Evolutionary conservation across 2,113 vertebrate genomes (phyloP), one percentile per base, ranked within the genome.

Genomic region (Elephantulus edwardii): DNA sequence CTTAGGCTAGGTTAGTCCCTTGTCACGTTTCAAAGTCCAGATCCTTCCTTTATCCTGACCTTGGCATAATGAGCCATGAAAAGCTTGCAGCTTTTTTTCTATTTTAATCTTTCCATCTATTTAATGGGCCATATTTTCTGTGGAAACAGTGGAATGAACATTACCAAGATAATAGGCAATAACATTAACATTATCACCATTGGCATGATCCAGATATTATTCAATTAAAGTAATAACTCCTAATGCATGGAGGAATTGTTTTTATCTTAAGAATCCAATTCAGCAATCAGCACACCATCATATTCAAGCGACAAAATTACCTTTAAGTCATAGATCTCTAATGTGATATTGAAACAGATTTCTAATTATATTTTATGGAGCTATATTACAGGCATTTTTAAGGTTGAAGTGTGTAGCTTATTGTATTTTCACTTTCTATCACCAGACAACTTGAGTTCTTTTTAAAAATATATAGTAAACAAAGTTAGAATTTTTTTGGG

Each of bases 151-250:
- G 58, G 79, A 50, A 50, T 88, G 88, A 94, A 89, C 30, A 89
- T 94, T 60, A 72, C 85, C 77, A 93, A 90, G 93, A 89, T 94
- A 94, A 95, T 92, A 86, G 86, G 62, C 92, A 93, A 96, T 91
- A 92, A 95, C 82, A 83, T 64, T 92, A 95, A 92, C 46, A 93
- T 90, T 81, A 93, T 60, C 74, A 82, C 81, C 60, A 92, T 52
- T 80, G 80, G 58, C 87, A 86, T 83, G 88, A 94, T 90, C 74
- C 22, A 95, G 86, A 89, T 81, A 94, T 88, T 91, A 93, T 90
- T 94, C 85, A 95, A 96, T 96, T 96, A 96, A 95, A 89, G 88
- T 90, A 92, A 95, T 95, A 95, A 94, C 85, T 87, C 64, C 82
- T 95, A 95, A 95, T 94, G 92, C 70, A 94, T 8, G 52, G 64